phyloP scores from a whole-genome alignment of 2,888 invertebrate species.

The Stenchaetothrips biformis region DNA sequence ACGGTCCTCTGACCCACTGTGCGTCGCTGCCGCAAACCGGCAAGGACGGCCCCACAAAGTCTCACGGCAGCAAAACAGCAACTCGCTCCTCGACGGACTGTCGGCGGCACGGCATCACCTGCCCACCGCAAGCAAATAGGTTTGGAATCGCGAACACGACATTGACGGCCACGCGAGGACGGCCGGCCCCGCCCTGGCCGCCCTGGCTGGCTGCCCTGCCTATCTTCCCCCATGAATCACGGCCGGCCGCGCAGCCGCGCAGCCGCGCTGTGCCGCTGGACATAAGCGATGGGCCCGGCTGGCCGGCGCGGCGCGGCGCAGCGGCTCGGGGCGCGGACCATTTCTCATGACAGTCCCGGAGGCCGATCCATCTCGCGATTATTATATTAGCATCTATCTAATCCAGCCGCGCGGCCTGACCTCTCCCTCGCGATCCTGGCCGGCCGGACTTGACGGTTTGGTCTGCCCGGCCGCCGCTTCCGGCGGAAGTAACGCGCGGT shows the following conservation, averaged over 20 bases:
- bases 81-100: too few species aligned
- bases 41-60: too few species aligned
- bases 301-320: background rate
- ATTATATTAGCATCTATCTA: constrained; percentile 21
- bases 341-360: background rate
- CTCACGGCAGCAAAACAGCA: too few species aligned
- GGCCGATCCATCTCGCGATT: constrained; percentile 12
- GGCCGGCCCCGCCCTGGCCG: constrained; percentile 14
- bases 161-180: background rate
- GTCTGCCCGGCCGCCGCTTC: background rate
- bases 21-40: too few species aligned
- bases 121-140: background rate
- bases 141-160: background rate
- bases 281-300: background rate
- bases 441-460: too few species aligned
- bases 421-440: too few species aligned
- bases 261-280: background rate
- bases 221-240: constrained; percentile 16
- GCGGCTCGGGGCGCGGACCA: background rate
- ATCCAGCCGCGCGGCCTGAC: background rate
- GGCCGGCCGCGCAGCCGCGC: background rate
- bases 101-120: too few species aligned
- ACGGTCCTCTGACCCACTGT: too few species aligned
- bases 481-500: background rate
- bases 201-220: background rate